phyloP scores from a whole-genome alignment of 2,113 vertebrate species.

The Istiophorus platypterus region DNA sequence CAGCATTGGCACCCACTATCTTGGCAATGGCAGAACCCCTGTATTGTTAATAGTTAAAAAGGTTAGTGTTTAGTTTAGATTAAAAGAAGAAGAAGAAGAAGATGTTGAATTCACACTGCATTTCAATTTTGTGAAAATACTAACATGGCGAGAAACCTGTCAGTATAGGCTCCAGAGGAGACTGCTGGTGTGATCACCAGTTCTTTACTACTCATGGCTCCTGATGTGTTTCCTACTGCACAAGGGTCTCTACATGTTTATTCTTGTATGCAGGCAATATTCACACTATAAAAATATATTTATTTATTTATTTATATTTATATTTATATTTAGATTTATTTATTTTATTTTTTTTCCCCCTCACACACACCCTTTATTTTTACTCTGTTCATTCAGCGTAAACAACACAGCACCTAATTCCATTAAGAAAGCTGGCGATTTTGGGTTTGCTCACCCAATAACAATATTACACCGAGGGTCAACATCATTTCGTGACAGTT shows the following conservation, averaged over 20 bases:
- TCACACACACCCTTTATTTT: too few species aligned
- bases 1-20: conserved; percentile 91
- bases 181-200: not conserved
- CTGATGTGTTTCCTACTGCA: not conserved
- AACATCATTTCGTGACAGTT: not conserved
- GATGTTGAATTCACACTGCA: not conserved
- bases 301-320: too few species aligned
- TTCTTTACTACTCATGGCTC: not conserved
- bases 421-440: conserved; percentile 1
- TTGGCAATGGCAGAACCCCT: conserved; percentile 98
- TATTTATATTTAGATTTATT: too few species aligned
- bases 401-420: not conserved
- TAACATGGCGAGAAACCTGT: not conserved
- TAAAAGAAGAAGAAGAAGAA: not conserved
- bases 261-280: not conserved
- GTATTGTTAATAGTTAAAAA: conserved; percentile 27
- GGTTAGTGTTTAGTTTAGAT: conserved; percentile 7
- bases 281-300: too few species aligned
- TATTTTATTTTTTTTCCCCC: too few species aligned
- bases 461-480: not conserved
- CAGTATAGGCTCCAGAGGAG: not conserved
- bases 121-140: not conserved
- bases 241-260: not conserved
- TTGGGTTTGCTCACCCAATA: not conserved
- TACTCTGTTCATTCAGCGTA: not conserved